phyloP scores from a whole-genome alignment of 2,888 invertebrate species.

The Cryptocheilus praepositus region DNA sequence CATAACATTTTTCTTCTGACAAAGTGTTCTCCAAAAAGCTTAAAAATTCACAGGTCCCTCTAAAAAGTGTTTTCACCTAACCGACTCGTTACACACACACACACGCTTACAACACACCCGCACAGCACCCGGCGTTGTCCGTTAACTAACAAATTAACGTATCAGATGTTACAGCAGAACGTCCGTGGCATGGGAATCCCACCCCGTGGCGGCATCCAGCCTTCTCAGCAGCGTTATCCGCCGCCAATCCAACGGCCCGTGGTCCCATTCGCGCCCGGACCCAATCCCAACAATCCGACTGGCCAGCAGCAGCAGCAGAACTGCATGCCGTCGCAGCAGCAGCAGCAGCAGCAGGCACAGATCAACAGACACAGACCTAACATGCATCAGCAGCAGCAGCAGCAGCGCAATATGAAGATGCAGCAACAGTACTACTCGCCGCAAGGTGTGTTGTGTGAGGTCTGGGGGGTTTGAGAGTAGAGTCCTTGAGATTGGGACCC shows the following conservation, averaged over 20 bases:
- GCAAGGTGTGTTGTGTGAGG: constrained; percentile 72
- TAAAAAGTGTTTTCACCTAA: too few species aligned
- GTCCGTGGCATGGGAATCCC: constrained; percentile 73
- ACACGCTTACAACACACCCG: too few species aligned
- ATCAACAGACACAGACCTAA: constrained; percentile 66
- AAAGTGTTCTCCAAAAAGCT: too few species aligned
- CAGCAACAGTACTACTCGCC: constrained; percentile 77
- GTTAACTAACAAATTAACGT: too few species aligned
- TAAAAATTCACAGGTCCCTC: too few species aligned
- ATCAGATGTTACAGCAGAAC: constrained; percentile 68
- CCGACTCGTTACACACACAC: too few species aligned
- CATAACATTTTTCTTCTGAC: too few species aligned
- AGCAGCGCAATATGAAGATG: constrained; percentile 72
- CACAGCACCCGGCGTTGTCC: too few species aligned
- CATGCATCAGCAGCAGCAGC: constrained; percentile 71
- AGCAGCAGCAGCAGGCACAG: constrained; percentile 66
- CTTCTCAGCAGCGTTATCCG: constrained; percentile 74
- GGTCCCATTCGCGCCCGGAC: constrained; percentile 75
- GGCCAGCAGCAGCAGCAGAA: constrained; percentile 58
- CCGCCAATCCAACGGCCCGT: constrained; percentile 78
- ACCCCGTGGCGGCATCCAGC: constrained; percentile 69
- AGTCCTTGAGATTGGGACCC: too few species aligned
- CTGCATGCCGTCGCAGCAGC: constrained; percentile 71
- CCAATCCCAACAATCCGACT: constrained; percentile 72
- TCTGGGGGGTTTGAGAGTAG: too few species aligned